Percentiles rank a stretch among this genome's conserved stretches.
phyloP scores from a whole-genome alignment of 2,888 invertebrate genomes.

The Stomorhina lunata region DNA sequence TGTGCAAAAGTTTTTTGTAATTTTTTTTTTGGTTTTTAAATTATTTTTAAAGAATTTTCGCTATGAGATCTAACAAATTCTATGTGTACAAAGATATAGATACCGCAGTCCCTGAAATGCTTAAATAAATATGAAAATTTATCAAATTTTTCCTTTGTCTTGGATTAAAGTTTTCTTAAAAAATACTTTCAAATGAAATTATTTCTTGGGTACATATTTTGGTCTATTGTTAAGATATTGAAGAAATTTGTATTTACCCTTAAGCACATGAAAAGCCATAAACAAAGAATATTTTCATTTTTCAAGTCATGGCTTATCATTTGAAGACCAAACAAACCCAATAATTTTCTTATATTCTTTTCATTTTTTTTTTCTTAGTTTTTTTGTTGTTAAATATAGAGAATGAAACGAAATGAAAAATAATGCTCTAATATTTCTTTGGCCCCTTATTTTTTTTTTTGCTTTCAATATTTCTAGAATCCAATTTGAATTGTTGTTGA shows the following conservation, averaged over 20 bases:
- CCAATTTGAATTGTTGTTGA: no score
- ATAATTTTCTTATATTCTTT: slow-evolving; percentile 8
- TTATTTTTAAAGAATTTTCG: no score
- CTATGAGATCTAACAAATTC: no score
- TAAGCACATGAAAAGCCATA: not conserved
- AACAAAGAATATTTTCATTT: slow-evolving; percentile 15
- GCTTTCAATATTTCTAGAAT: not conserved
- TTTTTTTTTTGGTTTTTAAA: no score
- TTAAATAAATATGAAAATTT: no score
- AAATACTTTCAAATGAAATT: no score
- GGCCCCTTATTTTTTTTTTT: not conserved
- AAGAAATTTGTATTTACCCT: not conserved
- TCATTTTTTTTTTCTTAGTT: not conserved
- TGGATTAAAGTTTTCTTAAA: no score
- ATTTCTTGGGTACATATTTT: no score
- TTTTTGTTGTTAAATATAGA: not conserved
- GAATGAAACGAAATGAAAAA: slow-evolving; percentile 6
- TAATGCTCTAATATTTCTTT: not conserved
- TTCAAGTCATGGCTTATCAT: slow-evolving; percentile 35
- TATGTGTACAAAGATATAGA: no score
- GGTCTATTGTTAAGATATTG: slow-evolving; percentile 11
- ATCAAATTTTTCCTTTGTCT: no score
- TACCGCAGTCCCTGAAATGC: no score
- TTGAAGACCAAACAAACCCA: slow-evolving; percentile 30
- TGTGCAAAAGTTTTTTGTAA: no score